Evolutionary conservation across 1,140 invertebrate species (phyloP), one percentile per base, ranked within the genome.

Genomic region (Cotesia vestalis): DNA sequence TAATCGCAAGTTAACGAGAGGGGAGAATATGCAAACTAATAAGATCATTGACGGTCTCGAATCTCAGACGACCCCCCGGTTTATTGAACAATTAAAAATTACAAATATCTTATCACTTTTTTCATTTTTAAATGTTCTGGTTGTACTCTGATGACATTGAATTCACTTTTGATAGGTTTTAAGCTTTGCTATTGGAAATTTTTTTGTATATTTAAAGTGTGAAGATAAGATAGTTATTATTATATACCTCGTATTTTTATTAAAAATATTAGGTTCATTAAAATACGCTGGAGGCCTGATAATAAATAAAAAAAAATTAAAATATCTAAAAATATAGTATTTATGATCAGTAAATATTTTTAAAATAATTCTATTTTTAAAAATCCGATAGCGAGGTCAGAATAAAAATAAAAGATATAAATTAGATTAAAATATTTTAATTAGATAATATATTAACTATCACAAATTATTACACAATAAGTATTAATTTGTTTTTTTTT

Each of bases 21-120:
- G 51, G 59, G 59, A 60, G 69, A 38, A 8, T 17, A 35, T 12
- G n/a, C 36, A 35, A 12, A 27, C 27, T 17, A 12, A 14, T 20
- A 34, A 46, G 36, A 34, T 69, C 46, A 63, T 53, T 71, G 67
- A 77, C 73, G 73, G 51, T 61, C 14, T 72, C 34, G 35, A 11
- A 46, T 12, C 66, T 66, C 11, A 61, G 38, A 71, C 61, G 69
- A 63, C 62, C 60, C 60, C 61, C 51, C 34, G 60, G 69, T 35
- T 52, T 71, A 63, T 62, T 12, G 55, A 63, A 35, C 20, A 27
- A 27, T 27, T 2, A 2, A 27, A 27, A 27, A 27, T 27, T 27
- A 27, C 27, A 71, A 71, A 63, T 34, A 52, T 35, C n/a, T 63
- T 52, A n/a, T 36, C 17, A 70, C 57, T 62, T 36, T 34, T 11